phyloP scores from a whole-genome alignment of 2,888 invertebrate genomes.

The Cephus spinipes region DNA sequence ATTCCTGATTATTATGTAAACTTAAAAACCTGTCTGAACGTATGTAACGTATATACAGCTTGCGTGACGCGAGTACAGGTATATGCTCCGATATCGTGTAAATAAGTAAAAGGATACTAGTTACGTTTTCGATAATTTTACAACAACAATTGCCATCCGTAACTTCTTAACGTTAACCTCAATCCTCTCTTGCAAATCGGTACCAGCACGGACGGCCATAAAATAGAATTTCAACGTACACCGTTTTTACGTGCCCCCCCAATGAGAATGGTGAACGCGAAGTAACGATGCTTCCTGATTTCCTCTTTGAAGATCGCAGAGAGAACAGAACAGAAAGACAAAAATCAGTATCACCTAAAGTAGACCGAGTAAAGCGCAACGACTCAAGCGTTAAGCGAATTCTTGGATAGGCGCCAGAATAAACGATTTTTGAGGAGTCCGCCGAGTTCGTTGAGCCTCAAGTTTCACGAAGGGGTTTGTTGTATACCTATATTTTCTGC shows the following conservation, averaged over 20 bases:
- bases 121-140: background rate
- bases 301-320: background rate
- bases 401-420: conserved; percentile 34
- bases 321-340: background rate
- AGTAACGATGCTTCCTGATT: background rate
- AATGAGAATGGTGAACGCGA: background rate
- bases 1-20: background rate
- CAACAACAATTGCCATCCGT: background rate
- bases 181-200: background rate
- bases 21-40: background rate
- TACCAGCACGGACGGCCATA: background rate
- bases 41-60: background rate
- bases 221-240: background rate
- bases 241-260: background rate
- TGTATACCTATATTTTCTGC: background rate
- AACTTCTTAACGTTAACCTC: background rate
- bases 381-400: conserved; percentile 31
- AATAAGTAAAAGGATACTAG: background rate
- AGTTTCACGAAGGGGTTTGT: background rate
- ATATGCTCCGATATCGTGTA: background rate
- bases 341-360: background rate
- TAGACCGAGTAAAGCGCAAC: background rate
- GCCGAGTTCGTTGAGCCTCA: background rate
- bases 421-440: conserved; percentile 26
- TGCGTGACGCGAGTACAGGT: background rate